A percentile compares a stretch with the other conserved stretches of the same genome.
phyloP scores from a whole-genome alignment of 2,888 invertebrate genomes.

The Apodemia zela region DNA sequence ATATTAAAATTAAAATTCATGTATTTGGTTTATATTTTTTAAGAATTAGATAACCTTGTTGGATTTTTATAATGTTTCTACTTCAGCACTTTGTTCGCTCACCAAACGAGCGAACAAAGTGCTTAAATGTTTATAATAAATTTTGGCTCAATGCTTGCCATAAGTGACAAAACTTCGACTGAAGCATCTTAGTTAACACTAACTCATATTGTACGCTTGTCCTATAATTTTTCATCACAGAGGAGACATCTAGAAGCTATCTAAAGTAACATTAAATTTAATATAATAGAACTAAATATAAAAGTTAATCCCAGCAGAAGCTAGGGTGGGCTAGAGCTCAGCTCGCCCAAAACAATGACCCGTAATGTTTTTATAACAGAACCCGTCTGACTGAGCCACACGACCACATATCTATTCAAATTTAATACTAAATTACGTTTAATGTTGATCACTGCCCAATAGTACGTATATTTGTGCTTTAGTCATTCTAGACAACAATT shows the following conservation, averaged over 20 bases:
- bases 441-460: conserved; percentile 81
- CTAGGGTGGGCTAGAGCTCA: conserved; percentile 51
- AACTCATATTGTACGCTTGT: neutral
- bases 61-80: no score
- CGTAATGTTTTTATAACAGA: conserved; percentile 65
- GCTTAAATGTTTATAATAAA: neutral
- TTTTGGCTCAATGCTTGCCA: neutral
- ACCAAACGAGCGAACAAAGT: no score
- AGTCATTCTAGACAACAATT: conserved; percentile 73
- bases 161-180: neutral
- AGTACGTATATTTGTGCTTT: conserved; percentile 79
- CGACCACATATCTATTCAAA: conserved; percentile 67
- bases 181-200: neutral
- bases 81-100: no score
- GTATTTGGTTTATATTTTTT: no score
- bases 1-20: no score
- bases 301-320: conserved; percentile 51
- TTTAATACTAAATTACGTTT: conserved; percentile 77
- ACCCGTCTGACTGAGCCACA: conserved; percentile 61
- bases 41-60: no score
- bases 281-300: conserved; percentile 68
- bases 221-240: conserved; percentile 15
- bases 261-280: conserved; percentile 65
- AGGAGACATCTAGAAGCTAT: conserved; percentile 38
- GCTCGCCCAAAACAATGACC: conserved; percentile 70